A percentile compares a stretch with the other conserved stretches of the same genome.
Evolutionary conservation across 2,113 vertebrate genomes (phyloP).

Genomic region (Scortum barcoo): DNA sequence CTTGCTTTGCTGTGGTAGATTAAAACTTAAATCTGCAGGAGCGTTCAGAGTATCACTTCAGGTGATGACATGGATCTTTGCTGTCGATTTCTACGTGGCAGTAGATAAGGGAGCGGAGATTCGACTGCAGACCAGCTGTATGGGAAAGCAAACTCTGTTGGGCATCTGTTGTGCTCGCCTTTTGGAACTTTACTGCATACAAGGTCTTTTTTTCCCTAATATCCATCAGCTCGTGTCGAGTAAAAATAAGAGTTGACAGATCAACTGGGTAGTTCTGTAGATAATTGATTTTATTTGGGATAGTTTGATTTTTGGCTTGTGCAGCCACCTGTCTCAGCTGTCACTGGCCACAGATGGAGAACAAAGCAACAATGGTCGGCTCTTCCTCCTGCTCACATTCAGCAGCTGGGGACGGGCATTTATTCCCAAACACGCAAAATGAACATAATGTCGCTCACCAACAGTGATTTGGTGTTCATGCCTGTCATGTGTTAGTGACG

Average conservation of each 20-base stretch:
- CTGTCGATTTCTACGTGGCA: neutral
- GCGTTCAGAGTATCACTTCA: neutral
- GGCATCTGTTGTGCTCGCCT: neutral
- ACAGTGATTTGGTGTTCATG: neutral
- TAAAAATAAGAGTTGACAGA: neutral
- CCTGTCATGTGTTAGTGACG: neutral
- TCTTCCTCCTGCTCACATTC: constrained; percentile 24
- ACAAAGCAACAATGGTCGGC: constrained; percentile 4
- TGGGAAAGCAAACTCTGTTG: neutral
- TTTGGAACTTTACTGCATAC: neutral
- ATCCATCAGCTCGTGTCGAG: neutral
- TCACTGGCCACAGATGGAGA: constrained; percentile 38
- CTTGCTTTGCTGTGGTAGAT: neutral
- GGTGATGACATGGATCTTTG: neutral
- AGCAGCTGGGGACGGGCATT: constrained; percentile 44
- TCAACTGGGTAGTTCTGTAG: neutral
- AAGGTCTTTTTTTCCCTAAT: neutral
- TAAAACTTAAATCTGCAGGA: neutral
- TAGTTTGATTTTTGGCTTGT: constrained; percentile 4
- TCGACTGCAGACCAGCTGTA: neutral
- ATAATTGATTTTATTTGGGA: constrained; percentile 1
- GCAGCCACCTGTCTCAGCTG: constrained; percentile 26
- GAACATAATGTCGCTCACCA: neutral
- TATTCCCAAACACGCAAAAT: constrained; percentile 5
- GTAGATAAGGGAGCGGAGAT: constrained; percentile 11